These are phyloP conservation scores for Globodera ellingtonae DNA, from an alignment of 1,140 invertebrate genomes.

Conservation along the genomic window DNA sequence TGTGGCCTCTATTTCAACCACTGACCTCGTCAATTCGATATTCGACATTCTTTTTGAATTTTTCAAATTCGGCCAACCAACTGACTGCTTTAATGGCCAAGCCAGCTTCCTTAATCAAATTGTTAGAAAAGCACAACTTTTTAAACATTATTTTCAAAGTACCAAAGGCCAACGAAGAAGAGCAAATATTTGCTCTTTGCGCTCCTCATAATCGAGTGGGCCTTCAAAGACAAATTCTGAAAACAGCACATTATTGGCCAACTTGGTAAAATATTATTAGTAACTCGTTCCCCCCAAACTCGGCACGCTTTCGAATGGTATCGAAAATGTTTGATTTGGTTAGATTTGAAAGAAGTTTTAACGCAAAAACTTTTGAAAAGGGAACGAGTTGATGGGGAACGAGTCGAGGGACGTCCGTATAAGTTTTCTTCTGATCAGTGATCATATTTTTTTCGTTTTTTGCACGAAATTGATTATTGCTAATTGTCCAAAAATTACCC, in stretches of 20 bases:
- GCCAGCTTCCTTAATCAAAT: slow-evolving; percentile 31
- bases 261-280: no score
- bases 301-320: no score
- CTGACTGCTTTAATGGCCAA: slow-evolving; percentile 47
- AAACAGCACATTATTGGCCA: neutral
- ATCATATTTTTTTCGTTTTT: neutral
- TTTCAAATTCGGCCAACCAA: slow-evolving; percentile 51
- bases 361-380: no score
- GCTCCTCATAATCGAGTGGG: slow-evolving; percentile 25
- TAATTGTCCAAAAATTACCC: slow-evolving; percentile 15
- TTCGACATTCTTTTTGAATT: slow-evolving; percentile 37
- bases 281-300: no score
- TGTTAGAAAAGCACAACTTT: neutral
- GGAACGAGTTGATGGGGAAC: no score
- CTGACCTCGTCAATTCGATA: slow-evolving; percentile 10
- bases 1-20: neutral
- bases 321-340: no score
- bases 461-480: neutral
- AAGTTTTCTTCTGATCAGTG: no score
- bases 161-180: slow-evolving; percentile 37
- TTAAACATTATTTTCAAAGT: neutral
- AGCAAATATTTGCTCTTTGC: slow-evolving; percentile 37
- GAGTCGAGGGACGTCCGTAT: no score
- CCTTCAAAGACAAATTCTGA: slow-evolving; percentile 48
- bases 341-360: no score